Conservation (phyloP, 2,888 invertebrate species). For the Pelosia muscerda region DNA sequence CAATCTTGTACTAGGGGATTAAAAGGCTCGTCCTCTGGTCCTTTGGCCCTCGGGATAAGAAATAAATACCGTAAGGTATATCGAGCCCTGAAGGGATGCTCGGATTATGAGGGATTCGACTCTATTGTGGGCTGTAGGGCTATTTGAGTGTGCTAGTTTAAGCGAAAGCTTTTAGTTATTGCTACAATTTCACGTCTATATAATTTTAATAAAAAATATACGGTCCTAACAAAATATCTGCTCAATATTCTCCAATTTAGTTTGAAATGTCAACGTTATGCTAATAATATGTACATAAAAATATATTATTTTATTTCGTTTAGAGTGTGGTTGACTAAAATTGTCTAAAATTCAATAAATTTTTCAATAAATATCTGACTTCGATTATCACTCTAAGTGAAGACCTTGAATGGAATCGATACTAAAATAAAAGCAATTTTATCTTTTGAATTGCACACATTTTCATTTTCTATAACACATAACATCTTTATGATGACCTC, state of each 20-base stretch:
- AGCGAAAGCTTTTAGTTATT: constrained; percentile 14
- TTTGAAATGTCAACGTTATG: too few species aligned
- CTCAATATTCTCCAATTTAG: neutral
- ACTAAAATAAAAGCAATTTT: too few species aligned
- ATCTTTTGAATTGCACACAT: too few species aligned
- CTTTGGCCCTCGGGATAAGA: constrained; percentile 34
- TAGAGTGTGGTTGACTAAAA: neutral
- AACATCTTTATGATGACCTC: too few species aligned
- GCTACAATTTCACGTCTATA: constrained; percentile 6
- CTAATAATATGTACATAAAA: neutral
- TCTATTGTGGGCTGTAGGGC: constrained; percentile 19
- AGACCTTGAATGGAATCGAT: too few species aligned
- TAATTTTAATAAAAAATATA: neutral
- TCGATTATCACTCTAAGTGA: too few species aligned
- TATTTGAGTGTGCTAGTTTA: constrained; percentile 17
- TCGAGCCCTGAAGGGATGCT: constrained; percentile 20
- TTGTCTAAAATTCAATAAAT: neutral
- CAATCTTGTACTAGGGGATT: constrained; percentile 52
- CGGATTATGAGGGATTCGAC: constrained; percentile 29
- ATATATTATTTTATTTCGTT: neutral
- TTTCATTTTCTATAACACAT: too few species aligned
- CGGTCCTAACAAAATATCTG: neutral
- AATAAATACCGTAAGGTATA: constrained; percentile 39
- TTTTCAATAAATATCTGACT: too few species aligned
- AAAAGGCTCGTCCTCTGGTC: constrained; percentile 47